Evolutionary conservation across 2,888 invertebrate species (phyloP).

Genomic region (Chironomus tentans): DNA sequence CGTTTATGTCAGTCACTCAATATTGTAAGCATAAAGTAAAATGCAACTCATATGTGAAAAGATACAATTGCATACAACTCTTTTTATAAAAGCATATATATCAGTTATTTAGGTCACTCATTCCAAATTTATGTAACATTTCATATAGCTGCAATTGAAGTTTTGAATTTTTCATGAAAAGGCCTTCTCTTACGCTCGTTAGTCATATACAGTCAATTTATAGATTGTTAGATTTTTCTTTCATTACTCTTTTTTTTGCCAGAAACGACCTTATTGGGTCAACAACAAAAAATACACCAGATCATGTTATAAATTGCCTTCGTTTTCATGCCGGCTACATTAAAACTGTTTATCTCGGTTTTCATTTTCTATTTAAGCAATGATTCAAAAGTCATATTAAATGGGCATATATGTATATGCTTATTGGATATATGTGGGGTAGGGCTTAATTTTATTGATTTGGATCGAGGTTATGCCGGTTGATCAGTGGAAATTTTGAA

Average conservation of each 20-base stretch:
- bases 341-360: too few relatives aligned
- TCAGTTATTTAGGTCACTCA: background rate
- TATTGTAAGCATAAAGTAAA: too few relatives aligned
- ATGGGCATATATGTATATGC: too few relatives aligned
- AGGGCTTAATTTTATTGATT: too few relatives aligned
- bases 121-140: conserved; percentile 7
- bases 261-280: conserved; percentile 19
- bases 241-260: too few relatives aligned
- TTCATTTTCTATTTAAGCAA: too few relatives aligned
- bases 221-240: too few relatives aligned
- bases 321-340: background rate
- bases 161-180: too few relatives aligned
- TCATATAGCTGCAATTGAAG: background rate
- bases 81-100: background rate
- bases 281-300: conserved; percentile 3
- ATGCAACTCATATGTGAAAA: background rate
- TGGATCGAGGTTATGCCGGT: too few relatives aligned
- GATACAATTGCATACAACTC: background rate
- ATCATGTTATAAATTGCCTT: background rate
- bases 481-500: too few relatives aligned
- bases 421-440: too few relatives aligned
- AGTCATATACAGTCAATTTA: background rate
- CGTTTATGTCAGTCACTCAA: background rate
- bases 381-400: too few relatives aligned
- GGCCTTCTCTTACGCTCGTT: background rate